These are phyloP conservation scores for Bembecia ichneumoniformis DNA, from an alignment of 2,888 invertebrate genomes.

Conservation along the genomic window DNA sequence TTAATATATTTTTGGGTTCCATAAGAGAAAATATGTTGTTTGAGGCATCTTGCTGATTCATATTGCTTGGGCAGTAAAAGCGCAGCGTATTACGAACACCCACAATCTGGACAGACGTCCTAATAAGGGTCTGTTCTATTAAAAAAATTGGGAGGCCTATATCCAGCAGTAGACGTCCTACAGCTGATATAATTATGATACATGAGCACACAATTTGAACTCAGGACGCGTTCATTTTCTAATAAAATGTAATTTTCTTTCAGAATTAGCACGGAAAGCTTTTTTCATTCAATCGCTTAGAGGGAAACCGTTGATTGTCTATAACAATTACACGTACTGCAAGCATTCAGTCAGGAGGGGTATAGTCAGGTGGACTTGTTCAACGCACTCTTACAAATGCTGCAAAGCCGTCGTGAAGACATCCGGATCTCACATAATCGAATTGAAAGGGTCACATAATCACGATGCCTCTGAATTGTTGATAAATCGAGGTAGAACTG, in stretches of 20 bases:
- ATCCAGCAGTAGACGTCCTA: no score
- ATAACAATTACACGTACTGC: conserved; percentile 54
- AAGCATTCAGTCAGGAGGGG: conserved; percentile 47
- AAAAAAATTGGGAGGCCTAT: no score
- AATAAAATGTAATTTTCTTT: conserved; percentile 2
- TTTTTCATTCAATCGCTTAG: conserved; percentile 51
- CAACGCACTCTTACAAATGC: conserved; percentile 58
- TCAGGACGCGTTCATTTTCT: neutral
- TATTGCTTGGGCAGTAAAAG: no score
- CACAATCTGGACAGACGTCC: no score
- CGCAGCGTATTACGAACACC: no score
- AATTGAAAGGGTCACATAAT: conserved; percentile 50
- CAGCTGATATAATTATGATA: neutral
- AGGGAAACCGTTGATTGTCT: conserved; percentile 50
- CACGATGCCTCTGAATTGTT: conserved; percentile 50
- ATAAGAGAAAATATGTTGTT: no score
- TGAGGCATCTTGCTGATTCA: no score
- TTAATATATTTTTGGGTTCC: no score
- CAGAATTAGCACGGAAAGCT: conserved; percentile 25
- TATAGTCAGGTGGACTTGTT: conserved; percentile 54
- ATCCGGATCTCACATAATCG: conserved; percentile 38
- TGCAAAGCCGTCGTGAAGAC: conserved; percentile 63
- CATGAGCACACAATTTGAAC: neutral
- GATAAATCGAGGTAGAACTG: conserved; percentile 32
- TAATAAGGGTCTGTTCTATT: no score